Percentiles rank a stretch among this genome's conserved stretches.
Conservation (phyloP, 2,113 vertebrate genomes). For the Xenopus laevis region DNA sequence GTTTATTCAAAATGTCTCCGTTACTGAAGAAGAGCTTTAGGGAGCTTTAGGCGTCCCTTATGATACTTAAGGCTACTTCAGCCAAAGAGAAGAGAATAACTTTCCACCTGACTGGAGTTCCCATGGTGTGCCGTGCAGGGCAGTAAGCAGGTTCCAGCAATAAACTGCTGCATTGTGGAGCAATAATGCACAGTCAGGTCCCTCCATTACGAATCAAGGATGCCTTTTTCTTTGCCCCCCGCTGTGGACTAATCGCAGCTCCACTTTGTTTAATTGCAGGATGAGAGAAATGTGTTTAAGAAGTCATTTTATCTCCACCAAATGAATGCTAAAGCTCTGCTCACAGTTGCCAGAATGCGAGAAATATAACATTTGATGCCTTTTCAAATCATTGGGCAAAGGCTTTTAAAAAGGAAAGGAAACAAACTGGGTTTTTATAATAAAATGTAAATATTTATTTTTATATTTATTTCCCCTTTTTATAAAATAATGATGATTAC, state of each 20-base stretch:
- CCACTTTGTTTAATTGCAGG: conserved; percentile 99
- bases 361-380: conserved; percentile 55
- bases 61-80: conserved; percentile 83
- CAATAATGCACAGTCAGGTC: conserved; percentile 98
- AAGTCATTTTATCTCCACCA: conserved; percentile 96
- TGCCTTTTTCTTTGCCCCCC: conserved; percentile 98
- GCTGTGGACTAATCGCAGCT: conserved; percentile 98
- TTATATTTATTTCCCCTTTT: too few species aligned
- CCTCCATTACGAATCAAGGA: conserved; percentile 98
- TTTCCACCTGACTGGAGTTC: conserved; percentile 99
- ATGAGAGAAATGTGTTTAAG: conserved; percentile 98
- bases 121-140: conserved; percentile 95
- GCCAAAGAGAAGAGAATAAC: conserved; percentile 81
- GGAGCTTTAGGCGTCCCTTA: conserved; percentile 75
- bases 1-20: conserved; percentile 96
- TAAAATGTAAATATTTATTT: too few species aligned
- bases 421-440: too few species aligned
- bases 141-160: conserved; percentile 99
- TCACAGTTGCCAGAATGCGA: conserved; percentile 91
- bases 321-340: conserved; percentile 87
- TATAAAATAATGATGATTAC: too few species aligned
- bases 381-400: too few species aligned
- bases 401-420: too few species aligned
- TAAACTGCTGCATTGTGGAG: conserved; percentile 98
- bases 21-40: conserved; percentile 83